These are phyloP conservation scores for Aegithalos caudatus DNA, from an alignment of 2,113 vertebrate species.

Conservation along the genomic window DNA sequence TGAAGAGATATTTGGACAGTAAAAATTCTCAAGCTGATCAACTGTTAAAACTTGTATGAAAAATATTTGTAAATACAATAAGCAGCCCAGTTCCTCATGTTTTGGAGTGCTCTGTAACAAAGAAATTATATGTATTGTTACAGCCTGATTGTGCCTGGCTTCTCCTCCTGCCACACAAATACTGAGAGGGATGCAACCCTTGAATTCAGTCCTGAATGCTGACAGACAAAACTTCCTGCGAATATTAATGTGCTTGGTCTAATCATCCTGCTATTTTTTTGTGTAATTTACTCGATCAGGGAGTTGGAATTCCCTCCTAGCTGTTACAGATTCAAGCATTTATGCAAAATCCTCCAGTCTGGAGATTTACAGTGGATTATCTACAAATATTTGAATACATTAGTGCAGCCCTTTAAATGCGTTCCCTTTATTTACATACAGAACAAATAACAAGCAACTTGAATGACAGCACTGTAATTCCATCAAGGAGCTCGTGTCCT, in stretches of 20 bases:
- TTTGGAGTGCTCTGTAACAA: neutral
- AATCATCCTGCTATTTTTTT: conserved; percentile 50
- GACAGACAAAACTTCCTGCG: neutral
- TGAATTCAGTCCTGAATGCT: neutral
- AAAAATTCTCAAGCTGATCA: neutral
- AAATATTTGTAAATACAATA: neutral
- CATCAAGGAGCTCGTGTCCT: neutral
- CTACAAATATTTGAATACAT: conserved; percentile 68
- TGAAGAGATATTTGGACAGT: neutral
- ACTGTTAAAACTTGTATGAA: neutral
- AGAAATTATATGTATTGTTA: neutral
- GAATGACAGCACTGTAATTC: conserved; percentile 36
- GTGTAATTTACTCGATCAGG: conserved; percentile 61
- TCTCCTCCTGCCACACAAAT: neutral
- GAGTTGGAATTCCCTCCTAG: conserved; percentile 64
- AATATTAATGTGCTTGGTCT: conserved; percentile 43
- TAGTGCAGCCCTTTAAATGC: conserved; percentile 32
- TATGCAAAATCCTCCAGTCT: conserved; percentile 56
- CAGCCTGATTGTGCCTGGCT: neutral
- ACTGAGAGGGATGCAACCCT: neutral
- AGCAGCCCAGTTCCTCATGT: neutral
- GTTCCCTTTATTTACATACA: conserved; percentile 53
- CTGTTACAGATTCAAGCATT: conserved; percentile 50
- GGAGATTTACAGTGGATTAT: conserved; percentile 50
- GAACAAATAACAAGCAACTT: conserved; percentile 26